Base-by-base conservation (phyloP, 2,888 invertebrate genomes). In the Trachelus iudaicus region DNA sequence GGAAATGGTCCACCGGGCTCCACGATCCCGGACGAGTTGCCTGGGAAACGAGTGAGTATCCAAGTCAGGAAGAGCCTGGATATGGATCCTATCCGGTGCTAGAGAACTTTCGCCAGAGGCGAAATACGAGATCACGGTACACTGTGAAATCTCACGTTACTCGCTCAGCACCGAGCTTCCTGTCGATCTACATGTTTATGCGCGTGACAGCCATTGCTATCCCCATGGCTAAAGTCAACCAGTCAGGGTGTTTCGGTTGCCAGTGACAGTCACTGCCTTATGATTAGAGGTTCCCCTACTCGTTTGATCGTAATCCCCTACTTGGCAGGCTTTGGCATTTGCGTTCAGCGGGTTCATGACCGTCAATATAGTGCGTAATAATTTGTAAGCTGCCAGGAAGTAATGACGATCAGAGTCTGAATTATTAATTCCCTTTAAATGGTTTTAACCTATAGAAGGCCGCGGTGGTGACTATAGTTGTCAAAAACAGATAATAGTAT, bases 11-110 rank as follows among this genome's bases (percentile, higher is more conserved):
- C 89, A 2, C 85, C 88, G n/a, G 91, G 90, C 15, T 88, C 90
- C 15, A 86, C 90, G 3, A 85, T 88, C 73, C 89, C 90, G 33
- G 90, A 91, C 34, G 92, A 92, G 79, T 82, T 89, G 74, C 92
- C 92, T 76, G 91, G 91, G 40, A 90, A 92, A 86, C 86, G 92
- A 87, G 92, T 92, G 80, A 89, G 91, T 86, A 56, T 56, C 23
- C 56, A 56, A 56, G 56, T 56, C 56, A 56, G 56, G 56, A 56
- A 56, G 56, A 56, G 2, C 56, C 56, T 56, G 56, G 56, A 23
- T 56, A 56, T 56, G 23, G 56, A 56, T 56, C 56, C 56, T 23
- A 56, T 56, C 56, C 56, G 56, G 23, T 15, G 56, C 56, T 23
- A 23, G 56, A 56, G 56, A 56, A 56, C 90, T 0, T 89, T 91